Conservation (phyloP, 2,888 invertebrate genomes). For the Lasiommata megera region DNA sequence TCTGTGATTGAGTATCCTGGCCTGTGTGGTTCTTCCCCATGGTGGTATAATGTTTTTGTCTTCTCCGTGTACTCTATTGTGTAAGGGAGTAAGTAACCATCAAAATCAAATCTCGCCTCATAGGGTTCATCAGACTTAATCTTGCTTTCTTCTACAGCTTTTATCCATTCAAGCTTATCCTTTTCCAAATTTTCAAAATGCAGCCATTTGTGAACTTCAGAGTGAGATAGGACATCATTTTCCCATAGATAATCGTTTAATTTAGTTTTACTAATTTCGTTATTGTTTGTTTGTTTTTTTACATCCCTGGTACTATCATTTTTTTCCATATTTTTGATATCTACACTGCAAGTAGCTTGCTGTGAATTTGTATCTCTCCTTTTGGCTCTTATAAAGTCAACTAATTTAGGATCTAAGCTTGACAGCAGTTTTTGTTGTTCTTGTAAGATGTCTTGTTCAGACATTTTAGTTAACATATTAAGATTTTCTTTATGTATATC, state of each 20-base stretch:
- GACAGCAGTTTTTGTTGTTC: constrained; percentile 86
- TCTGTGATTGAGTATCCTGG: constrained; percentile 96
- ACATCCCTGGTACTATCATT: constrained; percentile 53
- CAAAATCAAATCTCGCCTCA: constrained; percentile 92
- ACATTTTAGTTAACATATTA: constrained; percentile 84
- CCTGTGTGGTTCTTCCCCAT: constrained; percentile 94
- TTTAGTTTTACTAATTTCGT: constrained; percentile 12
- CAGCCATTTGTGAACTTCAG: constrained; percentile 87
- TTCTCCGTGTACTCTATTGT: constrained; percentile 79
- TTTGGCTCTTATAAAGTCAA: constrained; percentile 83
- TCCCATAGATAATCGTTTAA: constrained; percentile 63
- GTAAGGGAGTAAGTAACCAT: constrained; percentile 88
- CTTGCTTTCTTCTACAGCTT: constrained; percentile 82
- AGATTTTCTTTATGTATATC: constrained; percentile 89
- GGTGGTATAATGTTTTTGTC: constrained; percentile 89
- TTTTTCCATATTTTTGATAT: neutral
- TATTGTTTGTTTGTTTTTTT: constrained; percentile 35
- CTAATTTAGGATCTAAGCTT: constrained; percentile 83
- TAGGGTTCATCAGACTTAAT: constrained; percentile 83
- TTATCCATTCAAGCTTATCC: constrained; percentile 95
- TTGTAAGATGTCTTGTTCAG: constrained; percentile 86
- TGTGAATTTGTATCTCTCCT: constrained; percentile 38
- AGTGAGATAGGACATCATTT: constrained; percentile 81
- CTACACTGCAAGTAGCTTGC: constrained; percentile 12
- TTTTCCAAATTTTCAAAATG: constrained; percentile 93